Evolutionary conservation across 1,140 invertebrate species (phyloP).

Genomic region (Papilio machaon): DNA sequence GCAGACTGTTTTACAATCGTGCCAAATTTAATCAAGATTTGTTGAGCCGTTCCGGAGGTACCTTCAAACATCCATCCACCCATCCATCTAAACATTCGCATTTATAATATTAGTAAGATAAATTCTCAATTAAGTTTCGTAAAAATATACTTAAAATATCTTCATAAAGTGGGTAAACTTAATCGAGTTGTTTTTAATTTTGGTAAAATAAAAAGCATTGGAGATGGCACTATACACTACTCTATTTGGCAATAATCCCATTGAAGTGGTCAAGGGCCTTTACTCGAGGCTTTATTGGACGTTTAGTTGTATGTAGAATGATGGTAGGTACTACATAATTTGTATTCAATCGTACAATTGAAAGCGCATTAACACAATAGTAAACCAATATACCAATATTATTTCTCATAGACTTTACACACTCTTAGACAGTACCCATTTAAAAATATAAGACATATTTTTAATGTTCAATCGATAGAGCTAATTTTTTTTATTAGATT

Average conservation of each 20-base stretch:
- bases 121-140: too few relatives aligned
- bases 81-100: too few relatives aligned
- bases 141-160: too few relatives aligned
- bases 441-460: not conserved
- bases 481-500: not conserved
- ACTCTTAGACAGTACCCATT: constrained; percentile 6
- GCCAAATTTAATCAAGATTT: too few relatives aligned
- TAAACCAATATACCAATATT: constrained; percentile 10
- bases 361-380: constrained; percentile 38
- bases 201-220: not conserved
- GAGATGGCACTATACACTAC: not conserved
- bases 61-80: too few relatives aligned
- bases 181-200: too few relatives aligned
- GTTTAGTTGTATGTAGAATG: not conserved
- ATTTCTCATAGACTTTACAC: not conserved
- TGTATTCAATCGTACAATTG: constrained; percentile 17
- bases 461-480: too few relatives aligned
- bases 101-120: too few relatives aligned
- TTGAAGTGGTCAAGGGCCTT: not conserved
- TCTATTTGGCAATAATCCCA: constrained; percentile 7
- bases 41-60: too few relatives aligned
- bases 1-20: too few relatives aligned
- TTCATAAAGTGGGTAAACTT: too few relatives aligned
- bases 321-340: not conserved
- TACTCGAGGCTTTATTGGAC: not conserved